A percentile compares a stretch with the other conserved stretches of the same genome.
Evolutionary conservation across 2,797 vertebrate species (phyloP).

Genomic region (Cyprinodon diabolis): DNA sequence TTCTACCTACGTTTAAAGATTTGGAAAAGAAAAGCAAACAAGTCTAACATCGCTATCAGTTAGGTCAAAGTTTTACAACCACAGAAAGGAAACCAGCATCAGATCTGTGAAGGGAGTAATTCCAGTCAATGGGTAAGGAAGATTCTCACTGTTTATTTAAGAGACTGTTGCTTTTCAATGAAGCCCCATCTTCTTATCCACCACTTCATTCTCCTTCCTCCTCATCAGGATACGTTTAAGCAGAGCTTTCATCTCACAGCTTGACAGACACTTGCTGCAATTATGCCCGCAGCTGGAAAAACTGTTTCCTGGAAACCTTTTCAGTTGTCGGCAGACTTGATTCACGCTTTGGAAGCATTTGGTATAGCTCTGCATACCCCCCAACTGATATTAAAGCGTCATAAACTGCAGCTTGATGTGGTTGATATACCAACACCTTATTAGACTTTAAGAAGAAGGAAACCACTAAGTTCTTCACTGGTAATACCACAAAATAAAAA

Average conservation of each 20-base stretch:
- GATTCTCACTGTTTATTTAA: not conserved
- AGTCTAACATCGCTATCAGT: not conserved
- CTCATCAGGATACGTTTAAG: conserved; percentile 2
- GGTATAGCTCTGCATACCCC: not conserved
- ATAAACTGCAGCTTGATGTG: not conserved
- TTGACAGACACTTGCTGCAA: conserved; percentile 13
- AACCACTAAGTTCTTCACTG: not conserved
- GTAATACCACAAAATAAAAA: not conserved
- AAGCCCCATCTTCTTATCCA: not conserved
- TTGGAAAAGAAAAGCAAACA: not conserved
- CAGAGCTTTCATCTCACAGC: not conserved
- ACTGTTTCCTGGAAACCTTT: conserved; percentile 3
- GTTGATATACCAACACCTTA: not conserved
- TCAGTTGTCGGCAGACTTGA: not conserved
- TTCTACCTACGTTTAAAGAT: too few relatives aligned
- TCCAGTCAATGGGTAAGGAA: not conserved
- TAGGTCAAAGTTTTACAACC: not conserved
- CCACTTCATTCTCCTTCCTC: not conserved
- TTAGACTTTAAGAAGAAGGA: not conserved
- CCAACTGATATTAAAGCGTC: not conserved
- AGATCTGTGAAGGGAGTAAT: not conserved
- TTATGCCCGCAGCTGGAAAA: conserved; percentile 4
- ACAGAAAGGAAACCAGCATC: not conserved
- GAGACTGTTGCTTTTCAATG: not conserved
- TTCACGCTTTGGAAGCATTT: not conserved